Evolutionary conservation across 1,140 invertebrate species (phyloP), one percentile per base, ranked within the genome.

Genomic region (Colletes gigas): DNA sequence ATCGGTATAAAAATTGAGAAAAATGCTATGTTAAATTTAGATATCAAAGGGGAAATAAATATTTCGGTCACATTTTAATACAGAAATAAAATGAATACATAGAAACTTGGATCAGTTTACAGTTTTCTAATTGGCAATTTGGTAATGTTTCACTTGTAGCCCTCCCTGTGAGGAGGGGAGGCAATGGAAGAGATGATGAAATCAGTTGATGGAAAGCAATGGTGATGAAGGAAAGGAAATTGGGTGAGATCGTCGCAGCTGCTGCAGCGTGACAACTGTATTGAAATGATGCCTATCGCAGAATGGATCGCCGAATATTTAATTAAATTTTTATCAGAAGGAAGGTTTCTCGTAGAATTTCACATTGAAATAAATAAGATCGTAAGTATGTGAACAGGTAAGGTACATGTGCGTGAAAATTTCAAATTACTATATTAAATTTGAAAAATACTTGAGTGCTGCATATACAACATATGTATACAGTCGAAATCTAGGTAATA

Each of bases 81-180:
- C 82, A 81, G 73, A 88, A 85, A 72, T 84, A 84, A 87, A 88
- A 85, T 79, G 84, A 83, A 78, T 83, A 84, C 50, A 72, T 68
- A 77, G 81, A 86, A 70, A 79, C 54, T 72, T 69, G 47, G 17
- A 85, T 86, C 80, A 72, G 73, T 21, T 84, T 81, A 73, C 87
- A 81, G 70, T 85, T 87, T 91, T 93, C 93, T 93, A 93, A 93
- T 93, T 93, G 89, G 86, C 83, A 89, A 89, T 93, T 93, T 93
- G 92, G 90, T 93, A 90, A 92, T 93, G 91, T 93, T 93, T 93
- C 90, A 93, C 92, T 93, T 93, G 88, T 93, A 93, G 93, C 92
- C 93, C 92, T 93, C 93, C 92, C 90, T 91, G 91, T 90, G 91
- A 90, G 91, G 91, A 92, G 91, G 91, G 91, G 89, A 91, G 90